Base-by-base conservation (phyloP, 2,113 vertebrate genomes). In the Cephalopholis sonnerati region DNA sequence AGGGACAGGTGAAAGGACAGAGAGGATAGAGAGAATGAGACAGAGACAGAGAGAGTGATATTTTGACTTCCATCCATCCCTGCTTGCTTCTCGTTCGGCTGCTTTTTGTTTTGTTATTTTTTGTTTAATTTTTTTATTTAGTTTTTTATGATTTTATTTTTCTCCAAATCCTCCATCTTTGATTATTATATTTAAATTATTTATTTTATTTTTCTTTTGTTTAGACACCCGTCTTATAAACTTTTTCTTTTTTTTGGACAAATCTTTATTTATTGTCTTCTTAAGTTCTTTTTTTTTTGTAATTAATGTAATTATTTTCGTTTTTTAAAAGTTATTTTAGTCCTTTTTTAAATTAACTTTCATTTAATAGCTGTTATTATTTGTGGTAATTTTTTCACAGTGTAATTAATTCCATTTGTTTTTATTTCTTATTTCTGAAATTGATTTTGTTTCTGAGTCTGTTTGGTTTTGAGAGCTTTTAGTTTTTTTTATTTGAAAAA, bases 41-140 rank as follows among this genome's bases (percentile, higher is more conserved):
- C 59, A 72, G 81, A 89, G 74, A 68, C 24, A 83, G 67, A 81
- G 75, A 89, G 79, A 79, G 81, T 82, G 86, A 79, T 71, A 61
- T 58, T 82, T 81, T 93, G 87, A 87, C 93, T 95, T 95, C 81
- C 94, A 94, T 95, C 89, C 95, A 94, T 95, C 92, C 92, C 92
- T 94, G 94, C 93, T 94, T 95, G 95, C 94, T 95, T 93, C 89
- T 90, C 32, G 92, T 93, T 89, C 79, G 63, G 87, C 88, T 89
- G 88, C 77, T 93, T 92, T 90, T 76, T 7, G n/a, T 88, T 64
- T 16, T 4, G 32, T 51, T 3, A 5, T 22, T 17, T 41, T 62
- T 29, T 10, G 41, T 9, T 44, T 44, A 44, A 44, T 18, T 66
- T 36, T 16, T 24, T 72, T n/a, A 54, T 39, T 51, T 79, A 1